Evolutionary conservation across 2,888 invertebrate species (phyloP), one percentile per base, ranked within the genome.

Genomic region (Andrena bicolor): DNA sequence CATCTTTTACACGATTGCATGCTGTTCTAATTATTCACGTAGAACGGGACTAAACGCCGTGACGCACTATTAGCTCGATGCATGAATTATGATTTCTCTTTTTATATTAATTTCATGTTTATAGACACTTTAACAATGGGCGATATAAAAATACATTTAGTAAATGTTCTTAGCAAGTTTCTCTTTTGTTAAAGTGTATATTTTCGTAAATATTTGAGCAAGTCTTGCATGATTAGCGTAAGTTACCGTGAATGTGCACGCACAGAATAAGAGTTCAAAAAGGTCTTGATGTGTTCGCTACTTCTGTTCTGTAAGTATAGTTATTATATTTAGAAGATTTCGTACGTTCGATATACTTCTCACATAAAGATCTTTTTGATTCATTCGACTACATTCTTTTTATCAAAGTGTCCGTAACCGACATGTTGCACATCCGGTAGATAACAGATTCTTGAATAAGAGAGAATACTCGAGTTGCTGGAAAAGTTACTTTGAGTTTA

Each of bases 231-330:
- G 7, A 35, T 68, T 60, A 32, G n/a, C 60, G n/a, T 53, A 56
- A 58, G 49, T 70, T 83, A 73, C n/a, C 61, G 63, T 60, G 69
- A 75, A 64, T 73, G 70, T 86, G 85, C 87, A 86, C 79, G 86
- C 30, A 75, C 64, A 26, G 61, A 77, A 72, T 75, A 51, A 80
- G 61, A 78, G 73, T 80, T 82, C 63, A 48, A 28, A 74, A 80
- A 58, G 32, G 51, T 75, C 65, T 65, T 76, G 75, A 76, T 78
- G 69, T 80, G 61, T 83, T 73, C 30, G 32, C 71, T 71, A 63
- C 80, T 78, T 74, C 70, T 20, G 32, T 71, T 70, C 61, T 61
- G 84, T 84, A 84, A 86, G 82, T 86, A 85, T 65, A 23, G 60
- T 68, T 26, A 69, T 28, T 28, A 68, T 5, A 60, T n/a, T 58